Conservation (phyloP, 2,113 vertebrate species). For the Sylvietta virens region DNA sequence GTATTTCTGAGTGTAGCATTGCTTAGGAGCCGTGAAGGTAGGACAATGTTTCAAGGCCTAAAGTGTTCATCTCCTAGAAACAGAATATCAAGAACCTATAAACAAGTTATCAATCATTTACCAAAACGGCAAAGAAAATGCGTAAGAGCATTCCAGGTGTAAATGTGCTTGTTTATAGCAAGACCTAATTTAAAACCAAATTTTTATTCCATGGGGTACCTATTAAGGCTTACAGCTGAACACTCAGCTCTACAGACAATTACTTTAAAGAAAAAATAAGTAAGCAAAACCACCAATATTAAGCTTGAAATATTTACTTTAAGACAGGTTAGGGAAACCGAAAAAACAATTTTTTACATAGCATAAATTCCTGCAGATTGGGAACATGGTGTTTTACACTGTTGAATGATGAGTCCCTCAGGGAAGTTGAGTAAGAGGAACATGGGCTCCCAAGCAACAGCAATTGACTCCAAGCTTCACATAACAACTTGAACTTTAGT, state of each 20-base stretch:
- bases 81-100: neutral
- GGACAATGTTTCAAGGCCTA: neutral
- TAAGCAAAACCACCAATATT: neutral
- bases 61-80: neutral
- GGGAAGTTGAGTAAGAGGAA: neutral
- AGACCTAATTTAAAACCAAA: neutral
- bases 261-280: neutral
- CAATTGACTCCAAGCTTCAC: neutral
- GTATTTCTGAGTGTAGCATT: neutral
- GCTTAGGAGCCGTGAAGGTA: neutral
- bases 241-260: neutral
- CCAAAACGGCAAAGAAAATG: neutral
- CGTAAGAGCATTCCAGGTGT: neutral
- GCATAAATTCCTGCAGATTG: neutral
- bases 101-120: neutral
- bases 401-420: rapidly evolving
- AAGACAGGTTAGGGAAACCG: neutral
- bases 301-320: neutral
- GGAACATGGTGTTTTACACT: neutral
- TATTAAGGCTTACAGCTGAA: neutral
- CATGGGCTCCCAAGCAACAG: neutral
- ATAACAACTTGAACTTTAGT: neutral
- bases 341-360: neutral
- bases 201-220: neutral
- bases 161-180: neutral